phyloP scores from a whole-genome alignment of 1,140 invertebrate genomes.

The Heterodera schachtii region DNA sequence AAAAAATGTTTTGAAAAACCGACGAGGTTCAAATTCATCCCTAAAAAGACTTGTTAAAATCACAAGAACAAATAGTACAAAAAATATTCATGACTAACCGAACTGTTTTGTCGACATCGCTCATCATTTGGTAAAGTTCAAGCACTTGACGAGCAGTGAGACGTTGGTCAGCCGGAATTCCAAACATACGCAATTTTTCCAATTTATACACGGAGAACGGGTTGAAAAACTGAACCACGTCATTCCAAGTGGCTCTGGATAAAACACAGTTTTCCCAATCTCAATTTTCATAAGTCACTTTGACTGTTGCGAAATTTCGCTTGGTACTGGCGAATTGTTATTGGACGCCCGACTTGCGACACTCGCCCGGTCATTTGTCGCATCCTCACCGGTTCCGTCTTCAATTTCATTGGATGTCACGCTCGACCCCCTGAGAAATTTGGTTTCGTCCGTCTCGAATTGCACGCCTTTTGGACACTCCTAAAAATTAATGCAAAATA shows the following conservation, averaged over 20 bases:
- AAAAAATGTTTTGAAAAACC: slow-evolving; percentile 48
- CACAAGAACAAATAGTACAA: too few relatives aligned
- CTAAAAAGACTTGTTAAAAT: slow-evolving; percentile 25
- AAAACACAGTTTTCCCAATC: neutral
- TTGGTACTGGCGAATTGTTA: neutral
- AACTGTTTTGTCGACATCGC: slow-evolving; percentile 49
- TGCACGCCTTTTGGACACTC: slow-evolving; percentile 39
- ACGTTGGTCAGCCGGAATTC: slow-evolving; percentile 63
- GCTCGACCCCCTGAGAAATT: slow-evolving; percentile 28
- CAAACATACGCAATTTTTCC: slow-evolving; percentile 64
- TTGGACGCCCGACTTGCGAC: neutral
- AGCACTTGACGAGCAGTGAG: slow-evolving; percentile 62
- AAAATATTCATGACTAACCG: slow-evolving; percentile 39
- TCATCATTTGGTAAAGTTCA: slow-evolving; percentile 58
- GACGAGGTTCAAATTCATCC: slow-evolving; percentile 58
- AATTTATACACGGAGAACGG: slow-evolving; percentile 63
- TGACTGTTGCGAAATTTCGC: slow-evolving; percentile 12
- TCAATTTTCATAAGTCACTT: neutral
- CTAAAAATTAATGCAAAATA: slow-evolving; percentile 5
- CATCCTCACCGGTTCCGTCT: neutral
- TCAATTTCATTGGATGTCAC: slow-evolving; percentile 2
- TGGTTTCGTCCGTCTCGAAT: slow-evolving; percentile 32
- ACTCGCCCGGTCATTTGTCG: neutral
- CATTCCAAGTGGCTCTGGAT: slow-evolving; percentile 22
- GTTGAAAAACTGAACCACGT: slow-evolving; percentile 53